Evolutionary conservation across 2,888 invertebrate species (phyloP), one percentile per base, ranked within the genome.

Genomic region (Beris morrisii): DNA sequence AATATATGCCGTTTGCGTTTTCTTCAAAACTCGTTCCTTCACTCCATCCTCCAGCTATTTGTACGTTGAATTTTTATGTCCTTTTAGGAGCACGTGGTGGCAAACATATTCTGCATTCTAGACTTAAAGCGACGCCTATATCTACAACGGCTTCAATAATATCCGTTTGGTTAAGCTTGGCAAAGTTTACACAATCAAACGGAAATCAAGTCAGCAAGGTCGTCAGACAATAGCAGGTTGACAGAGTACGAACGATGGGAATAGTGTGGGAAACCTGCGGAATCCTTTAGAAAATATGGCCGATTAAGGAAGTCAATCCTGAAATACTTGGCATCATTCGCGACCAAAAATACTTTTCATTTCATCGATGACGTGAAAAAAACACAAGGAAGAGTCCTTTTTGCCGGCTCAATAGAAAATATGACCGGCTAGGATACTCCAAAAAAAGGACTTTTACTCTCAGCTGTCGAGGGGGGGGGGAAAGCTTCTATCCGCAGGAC

Each of bases 131-230:
- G 11, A 44, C 9, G 44, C 44, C 9, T 44, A 44, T n/a, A 44
- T 44, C 44, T 44, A 44, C 15, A 13, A 12, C 48, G 5, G 12
- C 48, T 15, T n/a, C 48, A 13, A 48, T 6, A 12, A 48, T 15
- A 4, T 52, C 52, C n/a, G 45, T 58, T 46, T 15, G 22, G 28
- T 12, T 58, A 46, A 58, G 58, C 44, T 38, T 45, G 31, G 12
- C 15, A 13, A 48, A 6, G 44, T 59, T 59, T 32, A 13, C 48
- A 50, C 50, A 59, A 50, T 32, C 48, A 48, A 59, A 46, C 59
- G 59, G 59, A 59, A 59, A 59, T 59, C 46, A 59, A 59, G 48
- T 59, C 59, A 30, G 22, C 59, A 59, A 59, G 59, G 32, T 59
- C 59, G 32, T 59, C 59, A 59, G 13, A 59, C 59, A 48, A 43